Percentiles rank a stretch among this genome's conserved stretches.
These are phyloP conservation scores for Sminthurides aquaticus DNA, from an alignment of 2,888 invertebrate genomes.

Conservation along the genomic window DNA sequence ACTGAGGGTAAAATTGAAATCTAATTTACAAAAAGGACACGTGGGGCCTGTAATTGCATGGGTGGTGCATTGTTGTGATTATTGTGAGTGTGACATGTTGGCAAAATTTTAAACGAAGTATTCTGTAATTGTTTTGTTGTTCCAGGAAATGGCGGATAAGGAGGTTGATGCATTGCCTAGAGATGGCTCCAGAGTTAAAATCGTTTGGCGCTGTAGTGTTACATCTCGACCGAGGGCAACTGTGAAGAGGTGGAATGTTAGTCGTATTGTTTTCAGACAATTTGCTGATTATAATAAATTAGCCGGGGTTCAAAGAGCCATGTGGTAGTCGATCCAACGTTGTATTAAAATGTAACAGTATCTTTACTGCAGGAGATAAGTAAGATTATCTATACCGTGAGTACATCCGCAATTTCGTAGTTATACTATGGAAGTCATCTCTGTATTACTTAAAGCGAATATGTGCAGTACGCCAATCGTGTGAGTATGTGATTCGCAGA, in stretches of 20 bases:
- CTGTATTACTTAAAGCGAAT: too few relatives aligned
- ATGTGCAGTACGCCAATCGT: too few relatives aligned
- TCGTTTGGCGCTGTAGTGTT: constrained; percentile 72
- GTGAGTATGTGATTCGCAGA: too few relatives aligned
- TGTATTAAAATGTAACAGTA: too few relatives aligned
- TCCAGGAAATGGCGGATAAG: constrained; percentile 66
- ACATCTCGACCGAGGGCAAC: constrained; percentile 80
- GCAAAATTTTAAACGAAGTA: not conserved
- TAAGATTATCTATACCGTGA: too few relatives aligned
- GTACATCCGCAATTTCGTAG: too few relatives aligned
- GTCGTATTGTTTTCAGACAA: constrained; percentile 82
- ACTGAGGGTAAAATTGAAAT: constrained; percentile 49
- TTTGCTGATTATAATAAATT: constrained; percentile 89
- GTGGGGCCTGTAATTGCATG: not conserved
- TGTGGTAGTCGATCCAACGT: constrained; percentile 66
- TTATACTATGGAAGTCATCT: too few relatives aligned
- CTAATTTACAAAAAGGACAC: too few relatives aligned
- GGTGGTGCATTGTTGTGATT: not conserved
- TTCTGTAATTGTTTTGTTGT: constrained; percentile 5
- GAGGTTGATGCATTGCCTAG: constrained; percentile 71
- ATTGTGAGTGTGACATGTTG: too few relatives aligned
- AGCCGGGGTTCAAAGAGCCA: constrained; percentile 85
- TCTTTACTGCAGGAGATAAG: too few relatives aligned
- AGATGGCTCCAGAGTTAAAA: constrained; percentile 60
- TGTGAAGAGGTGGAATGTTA: constrained; percentile 73